A percentile compares a stretch with the other conserved stretches of the same genome.
Conservation (phyloP, 2,797 vertebrate species). For the Linurgus olivaceus region DNA sequence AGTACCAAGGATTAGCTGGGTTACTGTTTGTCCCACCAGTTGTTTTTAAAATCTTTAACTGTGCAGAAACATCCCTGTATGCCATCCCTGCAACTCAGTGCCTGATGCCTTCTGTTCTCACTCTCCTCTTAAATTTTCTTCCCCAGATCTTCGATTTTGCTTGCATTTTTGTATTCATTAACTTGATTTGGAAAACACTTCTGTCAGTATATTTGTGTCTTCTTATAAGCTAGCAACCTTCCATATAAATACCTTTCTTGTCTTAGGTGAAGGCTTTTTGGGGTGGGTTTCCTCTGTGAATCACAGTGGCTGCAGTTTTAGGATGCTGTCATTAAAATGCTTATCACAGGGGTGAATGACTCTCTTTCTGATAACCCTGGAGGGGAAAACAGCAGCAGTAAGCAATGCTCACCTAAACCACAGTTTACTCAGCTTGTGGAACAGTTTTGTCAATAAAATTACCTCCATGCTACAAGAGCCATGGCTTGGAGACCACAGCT, state of each 20-base stretch:
- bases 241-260: neutral
- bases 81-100: neutral
- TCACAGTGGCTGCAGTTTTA: neutral
- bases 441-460: neutral
- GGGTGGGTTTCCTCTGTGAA: neutral
- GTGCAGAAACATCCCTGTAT: conserved; percentile 27
- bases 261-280: neutral
- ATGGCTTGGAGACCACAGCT: neutral
- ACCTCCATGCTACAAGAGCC: neutral
- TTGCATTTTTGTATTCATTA: neutral
- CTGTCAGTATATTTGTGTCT: neutral
- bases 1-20: conserved; percentile 62
- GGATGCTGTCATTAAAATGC: neutral
- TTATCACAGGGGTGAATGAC: neutral
- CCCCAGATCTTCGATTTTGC: neutral
- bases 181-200: neutral
- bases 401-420: neutral
- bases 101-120: neutral
- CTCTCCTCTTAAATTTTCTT: neutral
- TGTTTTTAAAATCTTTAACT: conserved; percentile 55
- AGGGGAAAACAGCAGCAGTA: neutral
- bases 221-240: neutral
- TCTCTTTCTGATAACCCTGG: neutral
- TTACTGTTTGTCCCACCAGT: conserved; percentile 49
- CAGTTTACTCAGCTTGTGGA: neutral